Evolutionary conservation across 92 coral and sea anemone species (phyloP), one percentile per base, ranked within the genome.

Genomic region (Porites cylindrica): DNA sequence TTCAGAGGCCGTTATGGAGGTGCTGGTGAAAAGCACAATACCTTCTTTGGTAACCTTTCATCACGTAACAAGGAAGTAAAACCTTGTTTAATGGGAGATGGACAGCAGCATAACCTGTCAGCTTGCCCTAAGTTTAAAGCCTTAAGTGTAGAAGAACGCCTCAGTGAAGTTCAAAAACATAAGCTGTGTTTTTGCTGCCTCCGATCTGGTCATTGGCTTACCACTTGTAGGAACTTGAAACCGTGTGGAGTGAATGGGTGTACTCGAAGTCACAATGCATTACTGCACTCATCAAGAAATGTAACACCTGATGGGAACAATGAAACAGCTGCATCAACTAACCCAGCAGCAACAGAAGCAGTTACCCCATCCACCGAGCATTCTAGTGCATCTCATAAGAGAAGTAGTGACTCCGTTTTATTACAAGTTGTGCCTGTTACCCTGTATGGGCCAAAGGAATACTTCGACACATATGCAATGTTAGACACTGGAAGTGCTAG

Each of bases 401-500:
- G 38, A 5, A 71, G 90, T 61, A 47, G 70, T 47, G 19, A 56
- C 51, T 86, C 73, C 23, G 82, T 86, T 18, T 51, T 86, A 70
- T 65, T 90, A 66, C 83, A 80, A 81, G 91, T 81, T 29, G 86
- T 90, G 6, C 85, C 91, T 7, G 62, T 90, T 19, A 86, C 88
- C 72, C 59, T 90, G 20, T 72, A 90, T 81, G 93, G 87, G 32
- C 88, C 91, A 24, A 86, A 86, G 69, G 91, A 91, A 74, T 71
- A 70, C 47, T 75, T 86, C 17, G 70, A 82, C 76, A 91, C 84
- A 0, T 29, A 72, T 60, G 85, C 91, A 58, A 86, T 86, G 91
- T 73, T 86, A 19, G 93, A 91, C 66, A 86, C 69, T 3, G 91
- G 91, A 58, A 91, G 91, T 53, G 81, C 91, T 17, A 86, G 93